These are phyloP conservation scores for Uromys caudimaculatus DNA, from an alignment of 2,797 vertebrate genomes.

Conservation along the genomic window DNA sequence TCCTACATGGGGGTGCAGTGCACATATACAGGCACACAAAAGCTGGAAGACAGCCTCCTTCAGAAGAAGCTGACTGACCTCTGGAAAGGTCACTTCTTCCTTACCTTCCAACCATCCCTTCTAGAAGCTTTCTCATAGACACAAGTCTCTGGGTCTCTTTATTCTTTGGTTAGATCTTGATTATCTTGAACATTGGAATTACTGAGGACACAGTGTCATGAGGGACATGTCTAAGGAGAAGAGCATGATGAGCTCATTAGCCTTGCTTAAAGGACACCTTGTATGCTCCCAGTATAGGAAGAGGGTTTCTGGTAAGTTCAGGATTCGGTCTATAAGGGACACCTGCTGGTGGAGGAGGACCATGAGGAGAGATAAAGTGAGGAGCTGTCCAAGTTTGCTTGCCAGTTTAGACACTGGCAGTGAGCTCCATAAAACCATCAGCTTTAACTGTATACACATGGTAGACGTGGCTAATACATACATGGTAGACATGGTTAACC, in stretches of 20 bases:
- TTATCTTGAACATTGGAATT: background rate
- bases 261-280: background rate
- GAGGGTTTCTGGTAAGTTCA: background rate
- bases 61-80: background rate
- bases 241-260: rapidly evolving
- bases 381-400: background rate
- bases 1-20: background rate
- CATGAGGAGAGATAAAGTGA: background rate
- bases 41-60: background rate
- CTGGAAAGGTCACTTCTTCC: background rate
- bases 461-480: background rate
- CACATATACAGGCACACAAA: rapidly evolving
- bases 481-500: background rate
- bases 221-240: background rate
- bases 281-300: background rate
- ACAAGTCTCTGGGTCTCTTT: background rate
- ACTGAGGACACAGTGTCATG: background rate
- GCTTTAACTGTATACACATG: background rate
- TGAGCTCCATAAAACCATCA: background rate
- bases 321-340: background rate
- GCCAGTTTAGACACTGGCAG: background rate
- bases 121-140: background rate
- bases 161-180: background rate
- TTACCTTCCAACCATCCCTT: background rate
- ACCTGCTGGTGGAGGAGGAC: background rate